Base-by-base conservation (phyloP, 2,888 invertebrate species). In the Cosmia pyralina region DNA sequence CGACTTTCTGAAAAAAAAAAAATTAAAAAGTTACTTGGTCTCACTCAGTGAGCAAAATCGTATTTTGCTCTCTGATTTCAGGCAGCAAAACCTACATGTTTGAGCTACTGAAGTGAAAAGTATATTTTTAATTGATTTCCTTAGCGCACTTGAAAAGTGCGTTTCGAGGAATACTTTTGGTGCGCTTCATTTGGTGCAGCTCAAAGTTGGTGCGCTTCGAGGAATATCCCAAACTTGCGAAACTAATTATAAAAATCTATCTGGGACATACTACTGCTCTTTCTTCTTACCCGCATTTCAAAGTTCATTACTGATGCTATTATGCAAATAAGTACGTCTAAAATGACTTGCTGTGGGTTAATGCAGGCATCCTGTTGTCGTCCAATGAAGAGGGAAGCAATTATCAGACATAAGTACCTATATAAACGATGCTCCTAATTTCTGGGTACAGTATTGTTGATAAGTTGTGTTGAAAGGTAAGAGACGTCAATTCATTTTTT, bases 301-400 rank as follows among this genome's bases (percentile, higher is more conserved):
- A 55, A 69, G 46, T 41, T 55, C n/a, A 55, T 55, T 48, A 41
- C 41, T 41, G 41, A 22, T 15, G 13, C 34, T 44, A 44, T 46
- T 79, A 50, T 46, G 3, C 72, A 72, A 72, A 79, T 72, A 28
- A 28, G 22, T 2, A 34, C 28, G 28, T 13, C 8, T 38, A 50
- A 57, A 72, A 69, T 44, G 19, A 15, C 73, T 55, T 48, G 48
- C 22, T 17, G 34, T 52, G 3, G 34, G 57, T 58, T 72, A 74
- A 79, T 79, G 13, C 44, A 46, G 22, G 0, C 74, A 72, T 74
- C 74, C 74, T 74, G 74, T 79, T 79, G 13, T 41, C 69, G n/a
- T 38, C 22, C 22, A 72, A 57, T 58, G 13, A 72, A n/a, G 41
- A 22, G 34, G 11, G 71, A 71, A 50, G 72, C 44, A 79, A 79